Percentiles rank a stretch among this genome's conserved stretches.
Conservation (phyloP, 2,113 vertebrate genomes). For the Fregata magnificens region DNA sequence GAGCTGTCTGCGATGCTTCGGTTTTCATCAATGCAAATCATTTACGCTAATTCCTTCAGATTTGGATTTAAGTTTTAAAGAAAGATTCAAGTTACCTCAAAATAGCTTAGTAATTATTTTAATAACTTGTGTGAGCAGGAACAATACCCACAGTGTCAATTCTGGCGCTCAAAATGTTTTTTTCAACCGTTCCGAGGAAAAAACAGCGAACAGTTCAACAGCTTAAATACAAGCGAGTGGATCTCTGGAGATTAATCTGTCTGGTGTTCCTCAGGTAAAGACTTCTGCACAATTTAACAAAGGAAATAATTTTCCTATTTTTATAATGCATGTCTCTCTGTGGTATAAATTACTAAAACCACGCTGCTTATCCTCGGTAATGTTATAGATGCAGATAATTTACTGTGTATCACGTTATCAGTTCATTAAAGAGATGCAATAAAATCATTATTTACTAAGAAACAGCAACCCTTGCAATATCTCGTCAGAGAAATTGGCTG, state of each 20-base stretch:
- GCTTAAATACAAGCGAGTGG: constrained; percentile 54
- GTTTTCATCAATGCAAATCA: background rate
- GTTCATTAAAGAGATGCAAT: constrained; percentile 53
- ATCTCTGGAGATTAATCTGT: constrained; percentile 54
- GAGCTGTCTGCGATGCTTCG: background rate
- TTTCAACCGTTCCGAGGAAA: constrained; percentile 48
- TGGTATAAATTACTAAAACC: constrained; percentile 59
- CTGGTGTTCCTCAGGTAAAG: constrained; percentile 51
- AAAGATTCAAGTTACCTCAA: constrained; percentile 64
- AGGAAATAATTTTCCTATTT: constrained; percentile 59
- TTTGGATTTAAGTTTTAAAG: constrained; percentile 64
- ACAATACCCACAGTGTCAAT: constrained; percentile 64
- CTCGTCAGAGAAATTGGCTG: constrained; percentile 47
- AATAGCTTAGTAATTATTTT: constrained; percentile 65
- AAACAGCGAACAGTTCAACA: constrained; percentile 49
- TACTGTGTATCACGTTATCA: constrained; percentile 40
- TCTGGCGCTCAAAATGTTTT: constrained; percentile 48
- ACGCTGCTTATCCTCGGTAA: constrained; percentile 48
- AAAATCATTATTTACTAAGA: constrained; percentile 56
- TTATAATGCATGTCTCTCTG: constrained; percentile 53
- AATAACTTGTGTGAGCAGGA: constrained; percentile 60
- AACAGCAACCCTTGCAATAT: constrained; percentile 46
- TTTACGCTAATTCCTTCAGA: constrained; percentile 1
- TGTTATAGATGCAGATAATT: constrained; percentile 54
- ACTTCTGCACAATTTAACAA: constrained; percentile 58